Base-by-base conservation (phyloP, 2,888 invertebrate genomes). In the Micoletzkya japonica region DNA sequence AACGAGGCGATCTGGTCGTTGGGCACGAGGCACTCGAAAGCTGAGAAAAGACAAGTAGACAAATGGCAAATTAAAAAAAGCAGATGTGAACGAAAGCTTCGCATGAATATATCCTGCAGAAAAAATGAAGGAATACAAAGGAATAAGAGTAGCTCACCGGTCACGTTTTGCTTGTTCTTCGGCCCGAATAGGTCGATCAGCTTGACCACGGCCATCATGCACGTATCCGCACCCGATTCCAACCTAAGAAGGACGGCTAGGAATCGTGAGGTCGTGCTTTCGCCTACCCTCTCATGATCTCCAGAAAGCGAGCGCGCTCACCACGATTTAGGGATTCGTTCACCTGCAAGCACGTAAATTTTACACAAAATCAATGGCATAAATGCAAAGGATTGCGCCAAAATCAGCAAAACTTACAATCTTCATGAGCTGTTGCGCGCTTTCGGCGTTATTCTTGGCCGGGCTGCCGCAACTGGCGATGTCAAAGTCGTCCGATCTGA, bases 161-260 rank as follows among this genome's bases (percentile, higher is more conserved):
- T 50, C 6, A 63, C 63, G 32, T 63, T 30, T 26, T 63, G 34
- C 28, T 63, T 63, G n/a, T 63, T 24, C 4, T 28, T 30, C n/a
- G n/a, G n/a, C 1, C 63, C 63, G 17, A 63, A 63, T n/a, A 63
- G 50, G 30, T 63, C 63, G 50, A 63, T 63, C 20, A 63, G 32
- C 20, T 63, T 63, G n/a, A 63, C n/a, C 32, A 63, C 50, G 14
- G 50, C 63, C 0, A 63, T 32, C 1, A 63, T 32, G 2, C 44
- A 20, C 7, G 63, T 36, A 14, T 63, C 63, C 50, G 44, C 50
- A 32, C 50, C 63, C 4, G 10, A 10, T 28, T 36, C 34, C 24
- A 63, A 44, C 20, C 44, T 44, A 10, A 44, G 20, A 44, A 44
- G 10, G 20, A 44, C 10, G 10, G 44, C 20, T 44, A 20, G 10